Evolutionary conservation across 2,797 vertebrate genomes (phyloP), one percentile per base, ranked within the genome.

Genomic region (Apogon hyalosoma): DNA sequence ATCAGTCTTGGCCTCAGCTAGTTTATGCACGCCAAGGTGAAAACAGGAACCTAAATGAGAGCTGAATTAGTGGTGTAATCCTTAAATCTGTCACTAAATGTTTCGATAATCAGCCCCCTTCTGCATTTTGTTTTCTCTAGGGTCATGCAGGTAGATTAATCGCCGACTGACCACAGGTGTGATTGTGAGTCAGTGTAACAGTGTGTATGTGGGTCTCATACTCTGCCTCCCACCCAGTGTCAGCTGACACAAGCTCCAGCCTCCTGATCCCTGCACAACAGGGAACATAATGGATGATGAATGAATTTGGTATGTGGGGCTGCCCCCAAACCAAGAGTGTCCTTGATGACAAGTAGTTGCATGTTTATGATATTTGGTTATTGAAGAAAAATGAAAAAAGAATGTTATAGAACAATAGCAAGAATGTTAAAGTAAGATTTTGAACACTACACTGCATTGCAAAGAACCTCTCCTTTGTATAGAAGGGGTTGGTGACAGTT

Each of bases 1-100:
- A 73, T 79, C 69, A 15, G 57, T 54, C 46, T 61, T 13, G n/a
- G 72, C 55, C 49, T 42, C 63, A 11, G 59, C 50, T 16, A 75
- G 50, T 31, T 53, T 42, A 18, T 6, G 9, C 33, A 40, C 53
- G 45, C 57, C 59, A 66, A 39, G 54, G 31, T 62, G 31, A 73
- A 54, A 63, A 42, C 43, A 43, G 21, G 54, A 21, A 42, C 41
- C n/a, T 36, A 18, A 52, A 42, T n/a, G 13, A n/a, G n/a, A 42
- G 18, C 53, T 33, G 31, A 33, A 33, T 33, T 7, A 33, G 31
- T 33, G n/a, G 18, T 41, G 12, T 7, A 39, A 28, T 42, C 24
- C 13, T 13, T 42, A 42, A 56, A 56, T 56, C 13, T 42, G 53
- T n/a, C 21, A 41, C 45, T 57, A 57, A 16, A 14, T 31, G 54